phyloP scores from a whole-genome alignment of 2,113 vertebrate genomes.

The Pao palembangensis region DNA sequence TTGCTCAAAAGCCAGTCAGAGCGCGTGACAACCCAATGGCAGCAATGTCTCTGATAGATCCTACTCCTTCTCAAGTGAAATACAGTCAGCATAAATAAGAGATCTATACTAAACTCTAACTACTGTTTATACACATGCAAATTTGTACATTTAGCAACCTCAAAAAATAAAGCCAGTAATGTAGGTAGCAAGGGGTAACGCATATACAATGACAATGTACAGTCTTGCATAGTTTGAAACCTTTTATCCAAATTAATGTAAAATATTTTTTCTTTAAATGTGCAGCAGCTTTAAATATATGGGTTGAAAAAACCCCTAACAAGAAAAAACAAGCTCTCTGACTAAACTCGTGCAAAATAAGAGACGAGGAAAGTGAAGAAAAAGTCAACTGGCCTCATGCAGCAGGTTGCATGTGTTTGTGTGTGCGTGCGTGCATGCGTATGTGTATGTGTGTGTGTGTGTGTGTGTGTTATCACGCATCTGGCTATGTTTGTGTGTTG shows the following conservation, averaged over 20 bases:
- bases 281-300: neutral
- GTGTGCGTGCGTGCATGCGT: conserved; percentile 8
- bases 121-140: too few relatives aligned
- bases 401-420: too few relatives aligned
- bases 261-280: neutral
- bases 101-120: too few relatives aligned
- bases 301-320: conserved; percentile 19
- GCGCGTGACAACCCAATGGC: conserved; percentile 44
- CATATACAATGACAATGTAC: too few relatives aligned
- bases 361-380: conserved; percentile 60
- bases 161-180: too few relatives aligned
- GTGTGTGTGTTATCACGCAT: conserved; percentile 9
- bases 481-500: conserved; percentile 34
- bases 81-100: conserved; percentile 1
- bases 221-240: too few relatives aligned
- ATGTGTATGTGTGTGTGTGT: conserved; percentile 3
- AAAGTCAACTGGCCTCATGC: conserved; percentile 60
- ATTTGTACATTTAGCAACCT: too few relatives aligned
- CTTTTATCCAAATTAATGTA: too few relatives aligned
- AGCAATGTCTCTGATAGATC: conserved; percentile 43
- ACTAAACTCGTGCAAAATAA: conserved; percentile 56
- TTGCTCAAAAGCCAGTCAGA: conserved; percentile 59
- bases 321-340: conserved; percentile 52
- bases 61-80: conserved; percentile 10
- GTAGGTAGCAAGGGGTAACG: too few relatives aligned